phyloP scores from a whole-genome alignment of 2,888 invertebrate genomes.

The Cheilosia vernalis region DNA sequence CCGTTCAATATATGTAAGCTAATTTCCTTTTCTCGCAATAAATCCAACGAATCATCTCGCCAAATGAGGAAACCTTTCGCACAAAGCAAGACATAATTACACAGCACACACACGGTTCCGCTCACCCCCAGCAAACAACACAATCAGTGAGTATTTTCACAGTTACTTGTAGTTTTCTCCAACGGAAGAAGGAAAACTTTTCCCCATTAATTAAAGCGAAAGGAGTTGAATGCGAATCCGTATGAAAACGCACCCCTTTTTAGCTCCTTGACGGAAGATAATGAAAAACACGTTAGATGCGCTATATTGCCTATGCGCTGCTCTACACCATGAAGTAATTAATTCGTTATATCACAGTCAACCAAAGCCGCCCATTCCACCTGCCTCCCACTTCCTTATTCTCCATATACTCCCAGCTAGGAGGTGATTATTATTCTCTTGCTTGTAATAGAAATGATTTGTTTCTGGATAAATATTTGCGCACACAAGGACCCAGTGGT shows the following conservation, averaged over 20 bases:
- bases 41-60: conserved; percentile 43
- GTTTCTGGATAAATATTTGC: conserved; percentile 72
- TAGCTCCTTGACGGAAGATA: conserved; percentile 22
- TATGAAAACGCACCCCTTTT: conserved; percentile 10
- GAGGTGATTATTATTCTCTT: conserved; percentile 56
- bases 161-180: conserved; percentile 57
- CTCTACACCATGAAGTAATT: conserved; percentile 55
- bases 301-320: conserved; percentile 12
- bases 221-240: conserved; percentile 25
- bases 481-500: conserved; percentile 46
- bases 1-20: conserved; percentile 62
- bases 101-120: conserved; percentile 17
- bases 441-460: conserved; percentile 69
- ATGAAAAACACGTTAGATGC: conserved; percentile 60
- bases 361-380: neutral
- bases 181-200: conserved; percentile 43
- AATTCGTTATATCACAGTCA: conserved; percentile 55
- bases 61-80: conserved; percentile 34
- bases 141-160: conserved; percentile 73
- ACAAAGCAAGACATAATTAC: conserved; percentile 62
- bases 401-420: neutral
- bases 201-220: conserved; percentile 67
- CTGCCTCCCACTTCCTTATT: conserved; percentile 11
- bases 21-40: conserved; percentile 46
- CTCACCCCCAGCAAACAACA: conserved; percentile 6